Base-by-base conservation (phyloP, 2,888 invertebrate genomes). In the Agonum fuliginosum region DNA sequence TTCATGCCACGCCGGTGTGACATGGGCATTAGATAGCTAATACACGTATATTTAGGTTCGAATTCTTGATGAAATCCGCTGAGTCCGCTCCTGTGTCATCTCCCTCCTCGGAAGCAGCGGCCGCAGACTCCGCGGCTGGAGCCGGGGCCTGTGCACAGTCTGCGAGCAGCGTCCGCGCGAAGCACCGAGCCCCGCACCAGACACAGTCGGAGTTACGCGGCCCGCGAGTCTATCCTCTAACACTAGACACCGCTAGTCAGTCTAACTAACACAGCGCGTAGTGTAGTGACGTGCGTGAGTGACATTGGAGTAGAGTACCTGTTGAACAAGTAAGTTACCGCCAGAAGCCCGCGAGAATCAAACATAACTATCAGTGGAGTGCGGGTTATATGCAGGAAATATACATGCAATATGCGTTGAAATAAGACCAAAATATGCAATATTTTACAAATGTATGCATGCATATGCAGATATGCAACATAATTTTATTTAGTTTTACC, bases 251-350 rank as follows among this genome's bases (percentile, higher is more conserved):
- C 30, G 12, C n/a, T 37, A 12, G 46, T 46, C 19, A 12, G 14
- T 46, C 14, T 1, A 8, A 5, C 46, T 46, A 17, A 17, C 46
- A 46, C 5, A n/a, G 2, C 30, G 41, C 27, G 12, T n/a, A 17
- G 54, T 54, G 54, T 54, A 54, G 54, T 54, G 27, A 6, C 20
- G 22, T 54, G 22, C 12, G 54, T 24, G 12, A 10, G 51, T 27
- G 14, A 19, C 8, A 12, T 8, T n/a, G 17, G 20, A 17, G 30
- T 8, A 65, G 67, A 3, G 4, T 69, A 69, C 69, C 69, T 69
- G 69, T 69, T 69, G 69, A 69, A 69, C 46, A 43, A 22, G 69
- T 43, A 69, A 69, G 69, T 69, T 43, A 19, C 6, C n/a, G n/a
- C n/a, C n/a, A n/a, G n/a, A n/a, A n/a, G n/a, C n/a, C n/a, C n/a